Percentiles rank a stretch among this genome's conserved stretches.
Conservation (phyloP, 2,888 invertebrate species). For the Rapana venosa region DNA sequence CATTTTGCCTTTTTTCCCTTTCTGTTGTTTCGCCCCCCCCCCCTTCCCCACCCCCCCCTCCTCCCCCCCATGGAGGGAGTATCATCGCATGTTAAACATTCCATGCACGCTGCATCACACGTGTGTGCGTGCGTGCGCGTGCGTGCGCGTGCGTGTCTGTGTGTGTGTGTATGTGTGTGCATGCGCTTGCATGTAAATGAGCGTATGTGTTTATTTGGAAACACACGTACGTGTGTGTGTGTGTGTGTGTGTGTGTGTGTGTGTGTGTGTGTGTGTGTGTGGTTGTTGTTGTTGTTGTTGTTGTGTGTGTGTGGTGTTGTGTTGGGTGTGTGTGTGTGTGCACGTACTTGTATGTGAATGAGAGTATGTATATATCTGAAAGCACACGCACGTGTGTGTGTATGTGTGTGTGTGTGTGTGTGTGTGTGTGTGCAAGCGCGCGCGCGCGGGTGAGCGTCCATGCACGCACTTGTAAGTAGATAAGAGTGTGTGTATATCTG, state of each 20-base stretch:
- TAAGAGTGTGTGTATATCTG: no score
- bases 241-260: no score
- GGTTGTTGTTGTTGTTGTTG: background rate
- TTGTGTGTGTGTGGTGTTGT: background rate
- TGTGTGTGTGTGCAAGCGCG: background rate
- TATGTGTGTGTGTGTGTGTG: conserved; percentile 23
- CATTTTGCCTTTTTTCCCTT: background rate
- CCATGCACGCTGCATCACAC: no score
- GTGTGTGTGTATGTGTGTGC: no score
- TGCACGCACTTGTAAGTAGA: background rate
- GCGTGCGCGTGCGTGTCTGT: no score
- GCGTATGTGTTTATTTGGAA: no score
- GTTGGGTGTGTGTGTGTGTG: background rate
- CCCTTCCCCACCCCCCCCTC: background rate
- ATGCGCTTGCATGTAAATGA: no score
- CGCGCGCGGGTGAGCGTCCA: background rate
- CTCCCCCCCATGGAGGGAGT: background rate
- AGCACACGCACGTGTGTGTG: background rate
- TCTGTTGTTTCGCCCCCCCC: background rate
- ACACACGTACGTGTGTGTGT: no score
- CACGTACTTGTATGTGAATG: background rate
- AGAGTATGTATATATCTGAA: background rate
- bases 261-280: no score
- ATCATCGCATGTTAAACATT: no score
- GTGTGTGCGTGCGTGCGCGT: no score